Base-by-base conservation (phyloP, 2,797 vertebrate species). In the Potorous gilbertii region DNA sequence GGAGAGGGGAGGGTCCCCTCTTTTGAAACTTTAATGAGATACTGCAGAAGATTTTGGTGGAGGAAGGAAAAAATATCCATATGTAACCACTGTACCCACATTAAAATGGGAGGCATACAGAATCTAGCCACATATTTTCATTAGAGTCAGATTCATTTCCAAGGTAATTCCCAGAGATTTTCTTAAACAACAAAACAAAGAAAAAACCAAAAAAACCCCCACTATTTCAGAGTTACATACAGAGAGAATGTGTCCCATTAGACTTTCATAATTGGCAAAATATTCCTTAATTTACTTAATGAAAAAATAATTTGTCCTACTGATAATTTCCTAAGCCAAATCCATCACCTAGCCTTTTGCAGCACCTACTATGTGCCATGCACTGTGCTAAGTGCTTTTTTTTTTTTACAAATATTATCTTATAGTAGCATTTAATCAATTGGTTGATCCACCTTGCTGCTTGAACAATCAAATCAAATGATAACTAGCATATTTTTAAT, bases 41-140 rank as follows among this genome's bases (percentile, higher is more conserved):
- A 40, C n/a, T 81, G n/a, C 66, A 21, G 66, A 40, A 81, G 6
- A 81, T 4, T 74, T 87, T 87, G 40, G 40, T 87, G 74, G 24
- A 87, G 74, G 74, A 87, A 87, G 21, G 40, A 87, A 87, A 87
- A 87, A 24, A 27, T 21, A 46, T 50, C 40, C 40, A 87, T 87
- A 21, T 87, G 9, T 4, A 46, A 46, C 40, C 18, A 24, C 87
- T 91, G 56, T 90, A 89, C 90, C 46, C 56, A 50, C 91, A 46
- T 91, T 95, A 96, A 96, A 94, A 54, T 40, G 55, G 93, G 81
- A 92, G 55, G 21, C 92, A 50, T 92, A 57, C 95, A 90, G 93
- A 95, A 94, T 91, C 87, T 94, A 52, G 40, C 62, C 92, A 95
- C 92, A 92, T 94, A 95, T 96, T 97, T 96, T 95, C 92, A 96